Evolutionary conservation across 92 coral and sea anemone species (phyloP).

Genomic region (Parazoanthus swiftii): DNA sequence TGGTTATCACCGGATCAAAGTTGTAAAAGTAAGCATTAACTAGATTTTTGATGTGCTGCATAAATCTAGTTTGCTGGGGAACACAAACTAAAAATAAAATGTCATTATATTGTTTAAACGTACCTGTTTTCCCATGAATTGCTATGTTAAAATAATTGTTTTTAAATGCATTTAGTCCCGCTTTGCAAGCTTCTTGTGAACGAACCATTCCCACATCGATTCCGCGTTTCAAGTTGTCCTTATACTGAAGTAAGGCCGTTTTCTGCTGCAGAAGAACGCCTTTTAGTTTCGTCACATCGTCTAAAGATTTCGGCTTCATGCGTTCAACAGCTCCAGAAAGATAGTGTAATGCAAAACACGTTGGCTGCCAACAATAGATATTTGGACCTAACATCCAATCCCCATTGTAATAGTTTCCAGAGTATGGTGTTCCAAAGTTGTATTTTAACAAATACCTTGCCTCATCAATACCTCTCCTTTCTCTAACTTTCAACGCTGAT

Average conservation of each 20-base stretch:
- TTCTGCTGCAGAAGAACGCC: conserved; percentile 49
- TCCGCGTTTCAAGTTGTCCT: conserved; percentile 75
- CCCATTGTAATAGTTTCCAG: conserved; percentile 74
- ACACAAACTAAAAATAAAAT: too few relatives aligned
- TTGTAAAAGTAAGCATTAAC: too few relatives aligned
- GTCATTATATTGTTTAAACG: not conserved
- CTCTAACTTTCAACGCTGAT: conserved; percentile 50
- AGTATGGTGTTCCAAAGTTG: conserved; percentile 66
- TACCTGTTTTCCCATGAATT: conserved; percentile 52
- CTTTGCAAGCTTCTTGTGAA: conserved; percentile 66
- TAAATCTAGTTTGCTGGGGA: not conserved
- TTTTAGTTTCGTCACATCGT: conserved; percentile 45
- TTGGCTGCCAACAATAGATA: conserved; percentile 77
- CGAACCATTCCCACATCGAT: conserved; percentile 90
- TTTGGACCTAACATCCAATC: conserved; percentile 89
- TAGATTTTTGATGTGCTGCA: too few relatives aligned
- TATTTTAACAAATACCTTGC: conserved; percentile 56
- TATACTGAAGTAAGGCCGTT: conserved; percentile 59
- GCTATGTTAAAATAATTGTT: conserved; percentile 25
- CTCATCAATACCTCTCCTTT: conserved; percentile 60
- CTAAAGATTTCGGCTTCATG: conserved; percentile 51
- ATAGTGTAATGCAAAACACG: conserved; percentile 3
- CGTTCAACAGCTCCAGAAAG: not conserved
- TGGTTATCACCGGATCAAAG: too few relatives aligned
- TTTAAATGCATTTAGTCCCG: conserved; percentile 67